These are phyloP conservation scores for Yponomeuta cagnagella DNA, from an alignment of 2,888 invertebrate genomes.

Conservation along the genomic window DNA sequence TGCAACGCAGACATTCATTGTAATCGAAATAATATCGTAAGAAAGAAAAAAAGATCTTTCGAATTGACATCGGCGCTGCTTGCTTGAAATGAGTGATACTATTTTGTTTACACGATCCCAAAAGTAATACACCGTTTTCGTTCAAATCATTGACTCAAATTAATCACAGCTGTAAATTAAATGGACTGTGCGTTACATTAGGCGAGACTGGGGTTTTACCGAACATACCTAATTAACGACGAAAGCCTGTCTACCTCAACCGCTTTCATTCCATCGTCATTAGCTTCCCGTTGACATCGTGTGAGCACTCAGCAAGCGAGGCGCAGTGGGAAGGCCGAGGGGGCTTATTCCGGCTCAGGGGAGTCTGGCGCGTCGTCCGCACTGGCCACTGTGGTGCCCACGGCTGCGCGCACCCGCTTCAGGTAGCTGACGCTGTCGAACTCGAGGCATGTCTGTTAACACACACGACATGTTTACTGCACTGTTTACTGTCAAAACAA, in stretches of 20 bases:
- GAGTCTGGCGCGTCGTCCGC: constrained; percentile 67
- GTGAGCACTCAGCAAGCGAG: neutral
- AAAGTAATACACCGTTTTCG: neutral
- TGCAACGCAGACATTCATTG: neutral
- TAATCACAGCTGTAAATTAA: neutral
- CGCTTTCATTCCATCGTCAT: no score
- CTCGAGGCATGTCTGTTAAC: constrained; percentile 69
- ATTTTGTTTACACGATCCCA: neutral
- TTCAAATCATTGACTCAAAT: neutral
- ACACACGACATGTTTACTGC: constrained; percentile 20
- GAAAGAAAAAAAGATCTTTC: neutral
- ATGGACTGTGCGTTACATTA: neutral
- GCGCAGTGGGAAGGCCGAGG: neutral
- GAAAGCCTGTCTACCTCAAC: no score
- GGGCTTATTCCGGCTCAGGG: constrained; percentile 64
- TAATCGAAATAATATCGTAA: neutral
- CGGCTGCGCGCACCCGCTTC: constrained; percentile 62
- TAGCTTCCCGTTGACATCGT: neutral
- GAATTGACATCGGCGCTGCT: neutral
- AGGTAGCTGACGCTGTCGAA: constrained; percentile 71
- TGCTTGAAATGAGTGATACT: neutral
- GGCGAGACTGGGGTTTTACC: no score
- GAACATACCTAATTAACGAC: no score
- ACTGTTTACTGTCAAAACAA: neutral
- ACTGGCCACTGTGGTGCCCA: constrained; percentile 48